Percentiles rank a stretch among this genome's conserved stretches.
phyloP scores from a whole-genome alignment of 2,797 vertebrate genomes.

The Argentina silus region DNA sequence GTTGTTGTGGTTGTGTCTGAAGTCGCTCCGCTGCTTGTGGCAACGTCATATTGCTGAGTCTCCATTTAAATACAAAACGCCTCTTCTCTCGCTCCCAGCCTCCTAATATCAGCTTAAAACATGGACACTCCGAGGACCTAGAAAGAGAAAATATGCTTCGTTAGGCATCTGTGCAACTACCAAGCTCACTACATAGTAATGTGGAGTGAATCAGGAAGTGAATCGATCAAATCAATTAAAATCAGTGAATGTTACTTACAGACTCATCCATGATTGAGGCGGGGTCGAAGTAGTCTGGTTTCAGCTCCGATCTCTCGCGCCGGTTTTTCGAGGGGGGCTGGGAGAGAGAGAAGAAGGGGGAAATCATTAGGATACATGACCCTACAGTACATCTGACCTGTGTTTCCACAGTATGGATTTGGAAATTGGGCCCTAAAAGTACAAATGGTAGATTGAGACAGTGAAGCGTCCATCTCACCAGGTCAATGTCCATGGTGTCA shows the following conservation, averaged over 20 bases:
- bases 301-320: conserved; percentile 96
- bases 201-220: neutral
- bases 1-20: no score
- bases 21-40: no score
- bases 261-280: conserved; percentile 99
- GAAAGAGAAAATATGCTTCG: conserved; percentile 59
- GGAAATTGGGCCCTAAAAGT: neutral
- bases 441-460: neutral
- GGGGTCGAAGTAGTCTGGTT: conserved; percentile 99
- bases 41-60: no score
- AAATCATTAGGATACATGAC: neutral
- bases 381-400: no score
- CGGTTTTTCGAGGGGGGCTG: conserved; percentile 99
- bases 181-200: conserved; percentile 33
- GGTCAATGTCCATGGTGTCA: conserved; percentile 99
- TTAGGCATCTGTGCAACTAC: conserved; percentile 39
- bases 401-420: no score
- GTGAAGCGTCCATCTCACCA: conserved; percentile 83
- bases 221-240: neutral
- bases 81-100: conserved; percentile 87
- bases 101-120: conserved; percentile 92
- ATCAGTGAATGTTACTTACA: conserved; percentile 77
- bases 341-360: conserved; percentile 36
- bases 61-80: conserved; percentile 86
- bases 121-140: conserved; percentile 98